A percentile compares a stretch with the other conserved stretches of the same genome.
Conservation (phyloP, 2,797 vertebrate genomes). For the Lemur catta region DNA sequence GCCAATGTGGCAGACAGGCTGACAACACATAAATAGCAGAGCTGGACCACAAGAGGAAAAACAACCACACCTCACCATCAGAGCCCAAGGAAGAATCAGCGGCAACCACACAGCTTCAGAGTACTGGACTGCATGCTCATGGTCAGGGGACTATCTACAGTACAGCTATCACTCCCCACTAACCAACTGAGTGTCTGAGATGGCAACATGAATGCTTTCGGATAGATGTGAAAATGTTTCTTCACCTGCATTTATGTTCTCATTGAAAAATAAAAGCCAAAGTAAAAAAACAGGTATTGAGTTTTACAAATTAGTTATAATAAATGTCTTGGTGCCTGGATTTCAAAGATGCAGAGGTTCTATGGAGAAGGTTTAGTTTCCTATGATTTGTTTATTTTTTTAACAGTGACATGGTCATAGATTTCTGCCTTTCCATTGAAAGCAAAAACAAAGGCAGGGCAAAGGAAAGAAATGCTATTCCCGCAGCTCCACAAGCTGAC, state of each 20-base stretch:
- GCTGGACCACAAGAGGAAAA: background rate
- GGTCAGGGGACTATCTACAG: background rate
- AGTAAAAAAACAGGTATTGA: background rate
- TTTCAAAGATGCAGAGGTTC: conserved; percentile 7
- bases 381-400: background rate
- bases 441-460: background rate
- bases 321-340: background rate
- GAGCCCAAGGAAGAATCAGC: background rate
- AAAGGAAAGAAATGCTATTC: conserved; percentile 5
- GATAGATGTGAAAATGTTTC: background rate
- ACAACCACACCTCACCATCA: background rate
- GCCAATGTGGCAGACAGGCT: background rate
- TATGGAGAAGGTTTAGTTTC: background rate
- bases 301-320: background rate
- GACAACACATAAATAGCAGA: background rate
- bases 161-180: background rate
- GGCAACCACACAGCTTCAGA: background rate
- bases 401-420: background rate
- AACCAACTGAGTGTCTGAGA: background rate
- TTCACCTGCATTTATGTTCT: background rate
- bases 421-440: background rate
- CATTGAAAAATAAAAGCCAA: conserved; percentile 1
- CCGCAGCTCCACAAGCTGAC: background rate
- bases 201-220: background rate
- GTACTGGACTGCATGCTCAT: background rate